Evolutionary conservation across 1,140 invertebrate genomes (phyloP).

Genomic region (Nephila pilipes): DNA sequence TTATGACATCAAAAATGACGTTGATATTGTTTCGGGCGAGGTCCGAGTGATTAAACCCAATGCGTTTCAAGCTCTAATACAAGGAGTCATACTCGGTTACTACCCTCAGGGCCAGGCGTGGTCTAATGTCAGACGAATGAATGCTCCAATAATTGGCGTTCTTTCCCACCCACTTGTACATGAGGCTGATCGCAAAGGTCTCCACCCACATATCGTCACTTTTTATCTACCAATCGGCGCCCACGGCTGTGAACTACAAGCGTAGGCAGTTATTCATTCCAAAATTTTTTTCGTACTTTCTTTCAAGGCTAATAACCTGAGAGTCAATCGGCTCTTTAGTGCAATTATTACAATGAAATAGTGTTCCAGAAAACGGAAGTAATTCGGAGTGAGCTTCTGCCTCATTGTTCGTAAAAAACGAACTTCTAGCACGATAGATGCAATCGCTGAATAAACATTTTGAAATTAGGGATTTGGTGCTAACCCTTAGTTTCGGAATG

Average conservation of each 20-base stretch:
- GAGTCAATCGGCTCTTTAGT: not conserved
- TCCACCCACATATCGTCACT: constrained; percentile 73
- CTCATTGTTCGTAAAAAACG: not conserved
- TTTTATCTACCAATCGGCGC: constrained; percentile 66
- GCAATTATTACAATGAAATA: constrained; percentile 37
- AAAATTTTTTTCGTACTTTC: constrained; percentile 27
- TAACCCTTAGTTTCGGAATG: too few species aligned
- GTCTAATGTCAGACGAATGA: constrained; percentile 35
- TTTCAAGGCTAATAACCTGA: constrained; percentile 69
- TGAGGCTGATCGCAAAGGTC: constrained; percentile 33
- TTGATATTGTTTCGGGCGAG: constrained; percentile 30
- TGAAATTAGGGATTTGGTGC: too few species aligned
- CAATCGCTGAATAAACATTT: too few species aligned
- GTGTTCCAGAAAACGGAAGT: constrained; percentile 13
- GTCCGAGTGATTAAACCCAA: constrained; percentile 66
- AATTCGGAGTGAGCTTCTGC: not conserved
- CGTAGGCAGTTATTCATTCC: constrained; percentile 51
- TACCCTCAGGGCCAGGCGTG: constrained; percentile 59
- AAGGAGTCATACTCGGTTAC: constrained; percentile 40
- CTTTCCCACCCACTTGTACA: constrained; percentile 65
- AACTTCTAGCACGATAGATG: too few species aligned
- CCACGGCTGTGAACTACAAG: constrained; percentile 64
- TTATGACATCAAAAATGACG: constrained; percentile 32
- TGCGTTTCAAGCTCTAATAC: constrained; percentile 24
- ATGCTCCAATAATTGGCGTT: constrained; percentile 73